Evolutionary conservation across 2,888 invertebrate genomes (phyloP).

Genomic region (Dascillus cervinus): DNA sequence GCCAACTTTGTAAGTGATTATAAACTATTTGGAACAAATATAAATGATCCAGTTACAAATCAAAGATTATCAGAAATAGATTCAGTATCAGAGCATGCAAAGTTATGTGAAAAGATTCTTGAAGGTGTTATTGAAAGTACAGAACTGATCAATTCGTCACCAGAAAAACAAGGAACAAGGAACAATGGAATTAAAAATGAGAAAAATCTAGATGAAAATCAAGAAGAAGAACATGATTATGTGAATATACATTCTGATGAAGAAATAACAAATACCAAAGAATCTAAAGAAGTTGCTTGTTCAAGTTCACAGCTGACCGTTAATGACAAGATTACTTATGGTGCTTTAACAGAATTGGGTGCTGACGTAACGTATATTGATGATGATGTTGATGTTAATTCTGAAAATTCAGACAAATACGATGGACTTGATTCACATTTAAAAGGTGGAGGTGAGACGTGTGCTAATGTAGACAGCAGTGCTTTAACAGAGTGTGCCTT

Average conservation of each 20-base stretch:
- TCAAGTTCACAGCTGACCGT: not conserved
- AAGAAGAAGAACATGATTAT: slow-evolving; percentile 23
- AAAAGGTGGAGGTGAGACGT: slow-evolving; percentile 36
- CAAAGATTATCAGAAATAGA: slow-evolving; percentile 36
- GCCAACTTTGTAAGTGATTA: not conserved
- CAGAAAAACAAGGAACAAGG: slow-evolving; percentile 25
- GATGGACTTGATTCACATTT: slow-evolving; percentile 1
- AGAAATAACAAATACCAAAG: too few species aligned
- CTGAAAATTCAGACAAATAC: not conserved
- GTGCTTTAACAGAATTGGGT: not conserved
- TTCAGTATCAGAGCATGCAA: slow-evolving; percentile 43
- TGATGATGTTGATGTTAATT: not conserved
- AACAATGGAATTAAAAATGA: slow-evolving; percentile 35
- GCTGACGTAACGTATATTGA: not conserved
- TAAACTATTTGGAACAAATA: not conserved
- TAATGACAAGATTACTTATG: not conserved
- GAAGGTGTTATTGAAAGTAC: slow-evolving; percentile 38
- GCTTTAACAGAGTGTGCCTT: slow-evolving; percentile 25
- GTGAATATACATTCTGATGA: slow-evolving; percentile 34
- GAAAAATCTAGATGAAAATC: slow-evolving; percentile 18
- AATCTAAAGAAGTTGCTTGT: not conserved
- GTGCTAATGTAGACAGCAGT: slow-evolving; percentile 27
- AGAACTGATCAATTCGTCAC: slow-evolving; percentile 25
- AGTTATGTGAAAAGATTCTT: slow-evolving; percentile 44
- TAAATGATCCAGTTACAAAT: slow-evolving; percentile 4